phyloP scores from a whole-genome alignment of 2,888 invertebrate genomes.

The Spilarctia lutea region DNA sequence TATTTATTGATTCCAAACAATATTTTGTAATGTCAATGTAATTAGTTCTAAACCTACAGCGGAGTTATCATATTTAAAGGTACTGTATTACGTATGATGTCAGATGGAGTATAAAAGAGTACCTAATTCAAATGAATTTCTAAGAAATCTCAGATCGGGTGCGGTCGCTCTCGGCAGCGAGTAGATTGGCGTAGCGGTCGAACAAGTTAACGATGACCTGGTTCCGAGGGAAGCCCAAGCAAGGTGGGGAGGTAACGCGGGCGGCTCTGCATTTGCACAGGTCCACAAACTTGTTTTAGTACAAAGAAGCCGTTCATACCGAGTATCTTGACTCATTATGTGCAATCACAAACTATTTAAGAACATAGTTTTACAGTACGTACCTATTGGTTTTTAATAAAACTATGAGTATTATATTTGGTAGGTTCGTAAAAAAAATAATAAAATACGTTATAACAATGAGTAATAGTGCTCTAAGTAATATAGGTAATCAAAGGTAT shows the following conservation, averaged over 20 bases:
- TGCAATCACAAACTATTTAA: slow-evolving; percentile 14
- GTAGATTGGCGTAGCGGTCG: slow-evolving; percentile 67
- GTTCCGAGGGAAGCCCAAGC: slow-evolving; percentile 78
- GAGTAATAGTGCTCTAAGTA: background rate
- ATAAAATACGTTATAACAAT: background rate
- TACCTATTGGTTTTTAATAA: background rate
- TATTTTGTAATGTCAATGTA: background rate
- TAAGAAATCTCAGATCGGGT: slow-evolving; percentile 53
- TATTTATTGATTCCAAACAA: no score
- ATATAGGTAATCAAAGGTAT: background rate
- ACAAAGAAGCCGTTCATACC: slow-evolving; percentile 31
- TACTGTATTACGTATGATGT: background rate
- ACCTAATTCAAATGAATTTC: slow-evolving; percentile 9
- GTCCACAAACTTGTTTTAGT: slow-evolving; percentile 46
- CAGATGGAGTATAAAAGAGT: background rate
- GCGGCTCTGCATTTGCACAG: slow-evolving; percentile 43
- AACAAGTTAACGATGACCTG: slow-evolving; percentile 80
- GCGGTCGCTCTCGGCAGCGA: slow-evolving; percentile 64
- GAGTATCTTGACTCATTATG: slow-evolving; percentile 24
- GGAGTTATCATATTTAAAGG: background rate
- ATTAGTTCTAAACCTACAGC: background rate
- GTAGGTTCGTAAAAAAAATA: background rate
- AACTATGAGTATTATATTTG: background rate
- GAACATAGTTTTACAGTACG: background rate
- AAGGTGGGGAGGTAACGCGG: slow-evolving; percentile 60